Percentiles rank a stretch among this genome's conserved stretches.
These are phyloP conservation scores for Stegodyphus mimosarum DNA, from an alignment of 1,140 invertebrate species.

Conservation along the genomic window DNA sequence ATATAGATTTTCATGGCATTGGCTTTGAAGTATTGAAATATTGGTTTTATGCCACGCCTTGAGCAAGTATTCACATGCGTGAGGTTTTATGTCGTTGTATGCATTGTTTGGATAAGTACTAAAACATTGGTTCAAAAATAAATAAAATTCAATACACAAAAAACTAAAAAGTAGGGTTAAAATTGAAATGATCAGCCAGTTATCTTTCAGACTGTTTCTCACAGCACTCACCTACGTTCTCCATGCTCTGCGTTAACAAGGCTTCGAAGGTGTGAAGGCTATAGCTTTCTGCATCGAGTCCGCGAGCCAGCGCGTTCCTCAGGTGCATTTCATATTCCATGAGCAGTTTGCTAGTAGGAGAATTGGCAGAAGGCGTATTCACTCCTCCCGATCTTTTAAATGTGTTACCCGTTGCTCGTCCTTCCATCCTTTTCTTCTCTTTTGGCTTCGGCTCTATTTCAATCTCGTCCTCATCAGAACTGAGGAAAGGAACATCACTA, in stretches of 20 bases:
- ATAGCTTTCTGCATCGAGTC: constrained; percentile 94
- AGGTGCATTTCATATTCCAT: constrained; percentile 90
- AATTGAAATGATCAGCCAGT: too few relatives aligned
- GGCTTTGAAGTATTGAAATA: too few relatives aligned
- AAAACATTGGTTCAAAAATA: too few relatives aligned
- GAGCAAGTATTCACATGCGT: too few relatives aligned
- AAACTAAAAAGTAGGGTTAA: too few relatives aligned
- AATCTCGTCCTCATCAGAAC: constrained; percentile 53
- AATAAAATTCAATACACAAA: too few relatives aligned
- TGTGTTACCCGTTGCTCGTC: background rate
- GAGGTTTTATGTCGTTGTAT: too few relatives aligned
- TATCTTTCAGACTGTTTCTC: too few relatives aligned
- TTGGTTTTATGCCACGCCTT: too few relatives aligned
- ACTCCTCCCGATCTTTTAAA: background rate
- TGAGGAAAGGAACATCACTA: constrained; percentile 62
- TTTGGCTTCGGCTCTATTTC: constrained; percentile 1
- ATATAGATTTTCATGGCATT: too few relatives aligned
- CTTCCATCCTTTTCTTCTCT: constrained; percentile 6
- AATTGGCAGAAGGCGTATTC: constrained; percentile 24
- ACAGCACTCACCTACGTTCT: constrained; percentile 79
- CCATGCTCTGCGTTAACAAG: constrained; percentile 91
- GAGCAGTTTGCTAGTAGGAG: constrained; percentile 63
- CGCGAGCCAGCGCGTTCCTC: constrained; percentile 91
- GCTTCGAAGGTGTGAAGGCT: constrained; percentile 94
- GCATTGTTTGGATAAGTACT: too few relatives aligned